These are phyloP conservation scores for Eumeta japonica DNA, from an alignment of 1,140 invertebrate genomes.

Conservation along the genomic window DNA sequence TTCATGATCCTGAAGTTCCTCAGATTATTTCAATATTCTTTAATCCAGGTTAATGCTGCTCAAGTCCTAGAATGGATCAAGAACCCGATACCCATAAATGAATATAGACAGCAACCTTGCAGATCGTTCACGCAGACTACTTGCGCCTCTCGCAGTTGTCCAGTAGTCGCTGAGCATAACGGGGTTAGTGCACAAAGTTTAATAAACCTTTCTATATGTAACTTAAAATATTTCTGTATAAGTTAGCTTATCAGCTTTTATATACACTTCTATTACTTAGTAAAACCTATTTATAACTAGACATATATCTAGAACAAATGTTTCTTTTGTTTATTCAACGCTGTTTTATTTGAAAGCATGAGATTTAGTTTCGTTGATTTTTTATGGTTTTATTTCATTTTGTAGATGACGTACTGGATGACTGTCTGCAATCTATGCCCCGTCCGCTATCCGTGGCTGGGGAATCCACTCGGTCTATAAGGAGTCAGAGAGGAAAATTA, in stretches of 20 bases:
- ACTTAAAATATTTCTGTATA: too few species aligned
- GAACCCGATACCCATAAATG: conserved; percentile 52
- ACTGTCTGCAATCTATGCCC: conserved; percentile 31
- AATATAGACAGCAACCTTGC: conserved; percentile 31
- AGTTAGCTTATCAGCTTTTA: too few species aligned
- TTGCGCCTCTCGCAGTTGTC: conserved; percentile 15
- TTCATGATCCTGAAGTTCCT: neutral
- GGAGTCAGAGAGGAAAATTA: too few species aligned
- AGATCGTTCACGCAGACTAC: conserved; percentile 8
- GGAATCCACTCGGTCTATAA: conserved; percentile 28
- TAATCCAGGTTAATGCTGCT: conserved; percentile 39
- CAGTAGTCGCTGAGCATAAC: conserved; percentile 26
- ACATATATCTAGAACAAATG: conserved; percentile 13
- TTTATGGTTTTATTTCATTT: too few species aligned
- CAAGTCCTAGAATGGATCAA: conserved; percentile 62
- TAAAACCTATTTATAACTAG: too few species aligned
- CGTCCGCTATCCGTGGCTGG: conserved; percentile 32
- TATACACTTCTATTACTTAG: too few species aligned
- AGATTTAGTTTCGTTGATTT: too few species aligned
- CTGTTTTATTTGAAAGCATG: too few species aligned
- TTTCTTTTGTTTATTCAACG: conserved; percentile 2
- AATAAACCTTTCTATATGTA: too few species aligned
- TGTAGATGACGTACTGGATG: conserved; percentile 25
- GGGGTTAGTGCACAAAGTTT: too few species aligned
- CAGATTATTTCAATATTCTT: too few species aligned